Percentiles rank a stretch among this genome's conserved stretches.
phyloP scores from a whole-genome alignment of 2,113 vertebrate genomes.

The Pristiophorus japonicus region DNA sequence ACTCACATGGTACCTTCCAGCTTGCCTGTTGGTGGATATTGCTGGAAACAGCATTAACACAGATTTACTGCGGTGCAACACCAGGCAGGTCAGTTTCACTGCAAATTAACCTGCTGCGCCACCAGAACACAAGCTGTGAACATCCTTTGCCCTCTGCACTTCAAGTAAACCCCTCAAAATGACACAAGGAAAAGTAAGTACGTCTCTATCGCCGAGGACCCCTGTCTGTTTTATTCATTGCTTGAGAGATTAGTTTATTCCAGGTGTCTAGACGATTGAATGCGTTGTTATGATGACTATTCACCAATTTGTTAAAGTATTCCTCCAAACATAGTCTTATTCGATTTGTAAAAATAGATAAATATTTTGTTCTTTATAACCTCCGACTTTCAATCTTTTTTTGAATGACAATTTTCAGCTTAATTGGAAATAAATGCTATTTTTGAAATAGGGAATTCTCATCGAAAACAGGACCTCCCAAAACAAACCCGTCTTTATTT shows the following conservation, averaged over 20 bases:
- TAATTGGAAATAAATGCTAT: neutral
- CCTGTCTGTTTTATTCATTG: neutral
- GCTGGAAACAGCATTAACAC: neutral
- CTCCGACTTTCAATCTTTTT: neutral
- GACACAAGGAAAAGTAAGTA: slow-evolving; percentile 23
- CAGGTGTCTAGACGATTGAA: neutral
- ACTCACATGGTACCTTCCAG: neutral
- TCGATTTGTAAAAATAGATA: neutral
- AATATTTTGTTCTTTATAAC: too few species aligned
- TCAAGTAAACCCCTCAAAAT: neutral
- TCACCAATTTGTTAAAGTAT: too few species aligned
- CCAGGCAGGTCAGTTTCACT: neutral
- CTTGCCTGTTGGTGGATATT: neutral
- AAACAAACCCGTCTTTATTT: neutral
- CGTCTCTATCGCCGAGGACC: neutral
- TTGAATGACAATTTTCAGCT: neutral
- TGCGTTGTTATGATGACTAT: too few species aligned
- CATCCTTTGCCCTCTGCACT: neutral
- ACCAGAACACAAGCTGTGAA: neutral
- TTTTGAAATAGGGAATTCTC: too few species aligned
- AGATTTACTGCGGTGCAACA: neutral
- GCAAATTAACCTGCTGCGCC: neutral
- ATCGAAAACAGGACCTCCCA: neutral
- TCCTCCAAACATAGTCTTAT: neutral
- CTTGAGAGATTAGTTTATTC: neutral